phyloP scores from a whole-genome alignment of 2,888 invertebrate genomes.

The Torymus tubicola region DNA sequence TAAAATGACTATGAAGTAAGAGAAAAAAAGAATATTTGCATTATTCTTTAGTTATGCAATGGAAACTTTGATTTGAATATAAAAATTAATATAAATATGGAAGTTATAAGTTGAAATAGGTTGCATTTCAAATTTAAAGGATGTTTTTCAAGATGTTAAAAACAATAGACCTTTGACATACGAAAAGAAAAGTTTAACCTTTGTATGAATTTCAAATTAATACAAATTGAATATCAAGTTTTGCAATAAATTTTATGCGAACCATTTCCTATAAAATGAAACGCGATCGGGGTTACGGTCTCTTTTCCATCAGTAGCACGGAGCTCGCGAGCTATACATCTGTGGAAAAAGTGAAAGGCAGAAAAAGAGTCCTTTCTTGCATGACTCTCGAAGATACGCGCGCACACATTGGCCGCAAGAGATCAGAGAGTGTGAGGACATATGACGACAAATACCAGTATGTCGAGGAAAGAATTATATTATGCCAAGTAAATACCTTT shows the following conservation, averaged over 20 bases:
- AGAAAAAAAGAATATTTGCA: too few species aligned
- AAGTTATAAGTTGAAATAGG: too few species aligned
- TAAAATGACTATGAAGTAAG: too few species aligned
- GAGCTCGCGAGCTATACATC: background rate
- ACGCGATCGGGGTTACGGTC: slow-evolving; percentile 3
- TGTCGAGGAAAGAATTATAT: slow-evolving; percentile 23
- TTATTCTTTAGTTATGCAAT: too few species aligned
- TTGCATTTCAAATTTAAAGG: too few species aligned
- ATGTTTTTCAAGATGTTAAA: too few species aligned
- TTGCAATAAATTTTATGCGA: slow-evolving; percentile 18
- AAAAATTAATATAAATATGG: too few species aligned
- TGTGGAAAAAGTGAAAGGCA: slow-evolving; percentile 29
- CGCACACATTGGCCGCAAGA: background rate
- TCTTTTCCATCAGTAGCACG: too few species aligned
- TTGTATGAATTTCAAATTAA: slow-evolving; percentile 7
- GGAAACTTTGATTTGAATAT: too few species aligned
- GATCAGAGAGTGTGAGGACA: background rate
- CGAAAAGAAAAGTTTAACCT: background rate
- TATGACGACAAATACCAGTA: background rate
- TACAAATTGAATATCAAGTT: slow-evolving; percentile 12
- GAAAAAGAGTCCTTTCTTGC: slow-evolving; percentile 47
- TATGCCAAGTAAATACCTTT: slow-evolving; percentile 5
- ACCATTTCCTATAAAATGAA: slow-evolving; percentile 30
- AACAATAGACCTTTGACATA: too few species aligned
- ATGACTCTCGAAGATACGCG: slow-evolving; percentile 28